Evolutionary conservation across 2,888 invertebrate species (phyloP).

Genomic region (Sepiola atlantica): DNA sequence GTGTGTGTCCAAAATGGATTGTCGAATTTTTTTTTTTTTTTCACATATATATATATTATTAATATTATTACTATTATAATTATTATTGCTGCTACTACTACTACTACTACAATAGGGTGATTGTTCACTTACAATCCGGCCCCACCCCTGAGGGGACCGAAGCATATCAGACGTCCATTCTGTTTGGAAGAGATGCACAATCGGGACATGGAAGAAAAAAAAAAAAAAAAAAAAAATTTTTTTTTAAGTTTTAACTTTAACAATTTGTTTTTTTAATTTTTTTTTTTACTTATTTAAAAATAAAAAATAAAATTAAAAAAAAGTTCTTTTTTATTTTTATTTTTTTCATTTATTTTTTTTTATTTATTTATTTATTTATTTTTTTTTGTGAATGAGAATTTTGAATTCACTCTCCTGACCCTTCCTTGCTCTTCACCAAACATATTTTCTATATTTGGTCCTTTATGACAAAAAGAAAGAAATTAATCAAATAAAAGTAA

Average conservation of each 20-base stretch:
- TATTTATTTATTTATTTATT: no score
- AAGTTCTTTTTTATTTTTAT: not conserved
- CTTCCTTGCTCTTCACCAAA: not conserved
- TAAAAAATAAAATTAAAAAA: not conserved
- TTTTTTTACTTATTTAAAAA: not conserved
- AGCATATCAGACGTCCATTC: conserved; percentile 21
- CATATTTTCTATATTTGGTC: not conserved
- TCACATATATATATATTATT: not conserved
- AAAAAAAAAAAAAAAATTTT: not conserved
- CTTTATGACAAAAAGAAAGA: not conserved
- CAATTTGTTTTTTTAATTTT: not conserved
- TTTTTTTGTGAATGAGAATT: conserved; percentile 11
- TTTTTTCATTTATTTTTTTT: no score
- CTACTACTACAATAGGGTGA: not conserved
- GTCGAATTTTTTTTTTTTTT: not conserved
- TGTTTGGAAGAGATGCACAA: not conserved
- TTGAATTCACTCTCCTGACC: not conserved
- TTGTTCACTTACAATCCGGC: not conserved
- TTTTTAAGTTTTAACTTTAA: not conserved
- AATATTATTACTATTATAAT: not conserved
- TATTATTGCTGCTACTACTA: not conserved
- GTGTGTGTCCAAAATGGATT: not conserved
- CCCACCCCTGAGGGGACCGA: not conserved
- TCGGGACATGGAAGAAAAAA: not conserved
- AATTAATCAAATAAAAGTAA: not conserved